Percentiles rank a stretch among this genome's conserved stretches.
These are phyloP conservation scores for Anoncus sp. DNA, from an alignment of 2,888 invertebrate species.

Conservation along the genomic window DNA sequence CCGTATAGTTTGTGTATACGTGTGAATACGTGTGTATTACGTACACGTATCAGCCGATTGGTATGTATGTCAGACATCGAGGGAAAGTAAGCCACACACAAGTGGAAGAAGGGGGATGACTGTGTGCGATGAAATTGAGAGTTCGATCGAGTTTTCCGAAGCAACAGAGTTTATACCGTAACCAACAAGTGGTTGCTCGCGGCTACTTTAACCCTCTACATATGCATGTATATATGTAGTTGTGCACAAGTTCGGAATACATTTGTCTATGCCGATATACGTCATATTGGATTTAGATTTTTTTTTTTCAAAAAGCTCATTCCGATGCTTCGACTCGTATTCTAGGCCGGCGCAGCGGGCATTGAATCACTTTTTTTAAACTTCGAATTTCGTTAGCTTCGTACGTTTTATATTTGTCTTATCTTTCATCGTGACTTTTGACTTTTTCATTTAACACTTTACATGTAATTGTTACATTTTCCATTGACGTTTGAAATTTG, in stretches of 20 bases:
- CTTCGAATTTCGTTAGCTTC: no score
- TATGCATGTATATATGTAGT: neutral
- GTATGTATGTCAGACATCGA: neutral
- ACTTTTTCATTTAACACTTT: no score
- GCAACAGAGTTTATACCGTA: neutral
- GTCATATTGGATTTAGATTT: neutral
- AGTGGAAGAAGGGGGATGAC: neutral
- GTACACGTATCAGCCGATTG: no score
- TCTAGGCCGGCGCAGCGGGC: no score
- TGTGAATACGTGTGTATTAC: no score
- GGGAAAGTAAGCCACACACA: neutral
- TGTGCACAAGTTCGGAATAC: neutral
- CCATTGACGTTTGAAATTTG: no score
- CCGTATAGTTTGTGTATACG: neutral
- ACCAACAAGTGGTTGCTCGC: slow-evolving; percentile 43
- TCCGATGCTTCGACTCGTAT: no score
- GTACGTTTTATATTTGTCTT: no score
- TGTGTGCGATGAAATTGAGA: neutral
- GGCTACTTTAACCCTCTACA: neutral
- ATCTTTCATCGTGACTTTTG: no score
- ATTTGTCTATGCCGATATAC: neutral
- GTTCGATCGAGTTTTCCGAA: slow-evolving; percentile 21
- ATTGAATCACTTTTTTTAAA: no score
- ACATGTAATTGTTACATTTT: no score
- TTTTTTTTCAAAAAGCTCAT: no score